phyloP scores from a whole-genome alignment of 35 echinoderm and acorn worm species.

The Patiria miniata region DNA sequence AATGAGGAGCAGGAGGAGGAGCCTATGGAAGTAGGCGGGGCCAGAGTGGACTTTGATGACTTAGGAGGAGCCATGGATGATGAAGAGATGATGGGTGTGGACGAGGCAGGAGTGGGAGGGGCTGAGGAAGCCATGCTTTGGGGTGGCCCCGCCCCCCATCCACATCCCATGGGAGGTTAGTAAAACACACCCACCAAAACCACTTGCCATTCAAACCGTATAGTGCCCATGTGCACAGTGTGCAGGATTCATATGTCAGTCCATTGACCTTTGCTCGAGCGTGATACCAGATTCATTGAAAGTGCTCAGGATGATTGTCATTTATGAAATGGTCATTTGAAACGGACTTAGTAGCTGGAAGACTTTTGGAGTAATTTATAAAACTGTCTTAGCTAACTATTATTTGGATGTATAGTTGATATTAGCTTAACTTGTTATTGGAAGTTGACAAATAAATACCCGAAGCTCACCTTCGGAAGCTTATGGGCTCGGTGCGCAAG shows the following conservation, averaged over 20 bases:
- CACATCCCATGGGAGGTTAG: background rate
- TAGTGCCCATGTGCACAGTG: background rate
- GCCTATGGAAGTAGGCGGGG: background rate
- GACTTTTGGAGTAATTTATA: no score
- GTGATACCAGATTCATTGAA: no score
- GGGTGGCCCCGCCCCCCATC: background rate
- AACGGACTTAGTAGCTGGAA: no score
- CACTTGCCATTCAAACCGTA: background rate
- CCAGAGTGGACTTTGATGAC: slow-evolving; percentile 27
- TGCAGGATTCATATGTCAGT: background rate
- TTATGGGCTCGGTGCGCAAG: no score
- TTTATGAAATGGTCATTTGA: no score
- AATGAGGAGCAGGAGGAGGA: slow-evolving; percentile 7
- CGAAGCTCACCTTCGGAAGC: no score
- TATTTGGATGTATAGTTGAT: no score
- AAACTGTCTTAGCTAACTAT: no score
- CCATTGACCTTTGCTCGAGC: no score
- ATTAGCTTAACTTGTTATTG: no score
- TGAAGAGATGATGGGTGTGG: background rate
- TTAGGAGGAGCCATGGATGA: slow-evolving; percentile 33
- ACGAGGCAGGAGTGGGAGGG: slow-evolving; percentile 5
- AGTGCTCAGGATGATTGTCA: no score
- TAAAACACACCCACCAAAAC: background rate
- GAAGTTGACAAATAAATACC: no score
- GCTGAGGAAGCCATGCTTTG: slow-evolving; percentile 24